These are phyloP conservation scores for Metallyticus violacea DNA, from an alignment of 2,888 invertebrate species.

Conservation along the genomic window DNA sequence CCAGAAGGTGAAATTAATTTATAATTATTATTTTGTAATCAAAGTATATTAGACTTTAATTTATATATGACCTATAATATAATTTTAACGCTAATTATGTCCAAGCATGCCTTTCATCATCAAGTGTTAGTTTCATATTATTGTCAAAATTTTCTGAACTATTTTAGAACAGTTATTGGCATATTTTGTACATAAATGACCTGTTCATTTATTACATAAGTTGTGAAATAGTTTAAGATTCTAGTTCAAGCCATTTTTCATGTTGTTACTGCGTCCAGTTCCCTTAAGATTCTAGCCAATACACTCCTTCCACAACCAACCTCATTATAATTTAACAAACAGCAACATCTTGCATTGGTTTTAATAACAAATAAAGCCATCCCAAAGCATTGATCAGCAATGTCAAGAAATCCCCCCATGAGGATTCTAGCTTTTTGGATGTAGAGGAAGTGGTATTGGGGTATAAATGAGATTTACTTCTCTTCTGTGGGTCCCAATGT, in stretches of 20 bases:
- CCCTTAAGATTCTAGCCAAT: slow-evolving; percentile 4
- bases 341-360: neutral
- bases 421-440: neutral
- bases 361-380: neutral
- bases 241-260: neutral
- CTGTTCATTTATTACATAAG: neutral
- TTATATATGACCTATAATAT: neutral
- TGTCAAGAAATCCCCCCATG: neutral
- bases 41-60: neutral
- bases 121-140: neutral
- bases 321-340: neutral
- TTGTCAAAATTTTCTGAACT: neutral
- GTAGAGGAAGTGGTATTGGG: slow-evolving; percentile 6
- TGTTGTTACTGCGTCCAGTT: neutral
- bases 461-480: slow-evolving; percentile 46
- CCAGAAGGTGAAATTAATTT: neutral
- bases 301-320: neutral
- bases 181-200: neutral
- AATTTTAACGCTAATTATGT: neutral
- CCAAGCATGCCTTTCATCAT: neutral
- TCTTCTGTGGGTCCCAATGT: slow-evolving; percentile 52
- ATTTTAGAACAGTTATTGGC: neutral
- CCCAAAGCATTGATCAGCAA: neutral
- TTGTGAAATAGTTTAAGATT: neutral
- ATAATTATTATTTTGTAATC: neutral